Percentiles rank a stretch among this genome's conserved stretches.
Evolutionary conservation across 2,113 vertebrate genomes (phyloP).

Genomic region (Cavia porcellus): DNA sequence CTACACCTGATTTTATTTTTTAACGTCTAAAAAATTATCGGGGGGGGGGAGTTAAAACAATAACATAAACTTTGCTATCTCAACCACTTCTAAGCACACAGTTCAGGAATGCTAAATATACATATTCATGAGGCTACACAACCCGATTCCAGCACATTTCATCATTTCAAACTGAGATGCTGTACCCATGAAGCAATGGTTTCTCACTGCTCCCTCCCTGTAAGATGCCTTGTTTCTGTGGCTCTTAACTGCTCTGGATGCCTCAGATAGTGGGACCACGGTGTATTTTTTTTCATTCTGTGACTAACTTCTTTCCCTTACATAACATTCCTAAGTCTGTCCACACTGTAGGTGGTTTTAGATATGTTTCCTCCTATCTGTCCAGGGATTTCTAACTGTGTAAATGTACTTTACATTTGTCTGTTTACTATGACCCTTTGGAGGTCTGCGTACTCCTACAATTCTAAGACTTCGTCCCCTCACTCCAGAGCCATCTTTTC

Average conservation of each 20-base stretch:
- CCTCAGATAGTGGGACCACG: background rate
- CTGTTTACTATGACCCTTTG: background rate
- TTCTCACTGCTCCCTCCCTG: background rate
- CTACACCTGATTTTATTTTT: background rate
- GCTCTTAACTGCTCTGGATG: too few relatives aligned
- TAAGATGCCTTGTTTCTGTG: background rate
- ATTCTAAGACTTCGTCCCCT: background rate
- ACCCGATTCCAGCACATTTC: background rate
- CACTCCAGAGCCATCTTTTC: background rate
- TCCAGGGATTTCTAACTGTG: background rate
- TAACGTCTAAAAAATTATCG: background rate
- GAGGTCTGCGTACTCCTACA: background rate
- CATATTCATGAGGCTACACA: background rate
- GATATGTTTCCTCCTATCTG: background rate
- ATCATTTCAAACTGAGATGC: background rate
- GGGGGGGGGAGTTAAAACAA: background rate
- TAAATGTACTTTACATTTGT: background rate
- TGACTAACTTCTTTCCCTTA: background rate
- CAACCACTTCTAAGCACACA: background rate
- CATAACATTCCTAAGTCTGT: background rate
- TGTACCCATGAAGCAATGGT: background rate
- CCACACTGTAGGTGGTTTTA: background rate
- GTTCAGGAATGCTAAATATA: background rate
- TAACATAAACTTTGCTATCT: background rate
- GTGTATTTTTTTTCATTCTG: background rate